Conservation (phyloP, 2,888 invertebrate species). For the Tenthredo scrophulariae region DNA sequence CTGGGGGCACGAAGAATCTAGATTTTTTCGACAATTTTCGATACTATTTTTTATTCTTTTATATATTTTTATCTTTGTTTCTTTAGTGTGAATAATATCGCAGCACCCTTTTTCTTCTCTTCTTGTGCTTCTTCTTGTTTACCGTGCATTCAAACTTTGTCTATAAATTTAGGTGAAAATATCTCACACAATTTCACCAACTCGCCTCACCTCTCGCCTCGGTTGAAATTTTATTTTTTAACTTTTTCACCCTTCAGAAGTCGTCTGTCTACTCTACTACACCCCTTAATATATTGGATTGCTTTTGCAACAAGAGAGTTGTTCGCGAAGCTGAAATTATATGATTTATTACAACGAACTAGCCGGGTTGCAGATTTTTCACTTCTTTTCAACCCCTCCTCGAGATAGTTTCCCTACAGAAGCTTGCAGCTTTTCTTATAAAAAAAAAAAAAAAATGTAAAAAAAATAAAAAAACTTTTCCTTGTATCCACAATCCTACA, state of each 20-base stretch:
- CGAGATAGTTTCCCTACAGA: not conserved
- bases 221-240: not conserved
- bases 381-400: not conserved
- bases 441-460: not conserved
- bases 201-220: not conserved
- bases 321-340: not conserved
- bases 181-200: not conserved
- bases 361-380: not conserved
- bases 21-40: no score
- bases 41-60: not conserved
- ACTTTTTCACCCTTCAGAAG: not conserved
- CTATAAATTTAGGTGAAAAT: not conserved
- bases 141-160: not conserved
- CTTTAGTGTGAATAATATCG: not conserved
- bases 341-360: constrained; percentile 3
- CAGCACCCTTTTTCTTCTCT: not conserved
- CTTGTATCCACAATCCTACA: not conserved
- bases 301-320: constrained; percentile 5
- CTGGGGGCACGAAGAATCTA: no score
- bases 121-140: not conserved
- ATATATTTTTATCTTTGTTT: not conserved
- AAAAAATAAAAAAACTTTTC: no score
- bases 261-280: not conserved
- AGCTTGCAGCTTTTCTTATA: not conserved
- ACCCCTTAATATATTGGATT: constrained; percentile 10